These are phyloP conservation scores for Pantherophis guttatus DNA, from an alignment of 2,113 vertebrate genomes.

Conservation along the genomic window DNA sequence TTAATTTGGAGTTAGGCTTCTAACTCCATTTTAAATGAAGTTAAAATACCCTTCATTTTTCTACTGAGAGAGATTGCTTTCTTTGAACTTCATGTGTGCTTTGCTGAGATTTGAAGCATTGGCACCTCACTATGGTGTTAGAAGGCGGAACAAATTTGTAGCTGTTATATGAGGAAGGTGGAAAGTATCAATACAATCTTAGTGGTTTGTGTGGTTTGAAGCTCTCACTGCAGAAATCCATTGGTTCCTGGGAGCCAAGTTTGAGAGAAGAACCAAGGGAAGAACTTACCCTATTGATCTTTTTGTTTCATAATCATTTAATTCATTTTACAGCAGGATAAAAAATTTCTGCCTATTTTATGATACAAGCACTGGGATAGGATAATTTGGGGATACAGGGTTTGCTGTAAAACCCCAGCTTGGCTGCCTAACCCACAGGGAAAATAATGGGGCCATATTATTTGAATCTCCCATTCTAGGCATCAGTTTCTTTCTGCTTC, in stretches of 20 bases:
- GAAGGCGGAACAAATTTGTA: not conserved
- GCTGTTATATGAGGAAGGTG: not conserved
- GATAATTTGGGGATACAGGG: not conserved
- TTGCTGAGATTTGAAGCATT: not conserved
- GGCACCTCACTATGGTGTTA: not conserved
- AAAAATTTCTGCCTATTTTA: not conserved
- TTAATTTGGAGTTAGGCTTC: not conserved
- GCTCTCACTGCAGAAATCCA: not conserved
- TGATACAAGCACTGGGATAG: not conserved
- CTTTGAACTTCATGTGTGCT: not conserved
- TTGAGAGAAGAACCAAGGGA: not conserved
- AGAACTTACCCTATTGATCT: not conserved
- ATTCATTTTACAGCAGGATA: not conserved
- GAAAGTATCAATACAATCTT: not conserved
- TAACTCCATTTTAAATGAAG: not conserved
- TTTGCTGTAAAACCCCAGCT: not conserved
- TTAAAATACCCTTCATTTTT: not conserved
- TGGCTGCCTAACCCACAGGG: not conserved
- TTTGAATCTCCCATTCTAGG: not conserved
- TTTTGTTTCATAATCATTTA: not conserved
- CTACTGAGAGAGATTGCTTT: not conserved
- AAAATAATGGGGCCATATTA: not conserved
- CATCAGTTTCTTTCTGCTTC: not conserved
- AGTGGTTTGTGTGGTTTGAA: not conserved
- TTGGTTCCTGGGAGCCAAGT: not conserved